Conservation (phyloP, 1,140 invertebrate species). For the Calliopsis andreniformis region DNA sequence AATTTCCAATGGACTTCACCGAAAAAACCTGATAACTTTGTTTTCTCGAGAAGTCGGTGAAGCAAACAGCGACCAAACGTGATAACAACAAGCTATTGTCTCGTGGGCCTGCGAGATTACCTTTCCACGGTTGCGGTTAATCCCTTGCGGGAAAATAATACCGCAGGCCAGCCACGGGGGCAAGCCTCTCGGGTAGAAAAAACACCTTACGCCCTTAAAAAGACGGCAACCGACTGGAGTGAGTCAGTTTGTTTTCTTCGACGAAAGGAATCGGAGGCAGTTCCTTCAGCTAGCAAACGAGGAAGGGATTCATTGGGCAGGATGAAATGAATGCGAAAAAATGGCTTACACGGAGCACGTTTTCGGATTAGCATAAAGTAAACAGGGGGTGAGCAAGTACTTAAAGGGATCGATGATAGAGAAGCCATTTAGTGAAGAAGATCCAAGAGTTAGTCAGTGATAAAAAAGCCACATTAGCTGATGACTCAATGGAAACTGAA, state of each 20-base stretch:
- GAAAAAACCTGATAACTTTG: neutral
- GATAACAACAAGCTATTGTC: conserved; percentile 21
- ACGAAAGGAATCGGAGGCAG: neutral
- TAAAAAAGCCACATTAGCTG: conserved; percentile 22
- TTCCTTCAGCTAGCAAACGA: too few relatives aligned
- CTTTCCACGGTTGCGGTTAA: conserved; percentile 10
- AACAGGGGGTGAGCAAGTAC: too few relatives aligned
- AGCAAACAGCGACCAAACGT: conserved; percentile 19
- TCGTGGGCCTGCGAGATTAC: conserved; percentile 3
- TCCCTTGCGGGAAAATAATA: conserved; percentile 4
- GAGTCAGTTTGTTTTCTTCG: neutral
- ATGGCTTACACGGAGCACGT: too few relatives aligned
- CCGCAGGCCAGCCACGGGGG: neutral
- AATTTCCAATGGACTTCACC: neutral
- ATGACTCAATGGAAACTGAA: conserved; percentile 13
- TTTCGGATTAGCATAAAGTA: neutral
- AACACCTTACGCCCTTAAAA: conserved; percentile 14
- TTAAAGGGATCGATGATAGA: neutral
- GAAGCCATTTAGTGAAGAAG: too few relatives aligned
- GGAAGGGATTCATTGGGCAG: too few relatives aligned
- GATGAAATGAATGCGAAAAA: too few relatives aligned
- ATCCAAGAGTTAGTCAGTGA: neutral
- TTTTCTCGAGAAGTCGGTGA: neutral
- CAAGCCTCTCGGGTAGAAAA: neutral
- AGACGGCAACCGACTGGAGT: neutral